phyloP scores from a whole-genome alignment of 2,888 invertebrate species.

The Pyrrhosoma nymphula region DNA sequence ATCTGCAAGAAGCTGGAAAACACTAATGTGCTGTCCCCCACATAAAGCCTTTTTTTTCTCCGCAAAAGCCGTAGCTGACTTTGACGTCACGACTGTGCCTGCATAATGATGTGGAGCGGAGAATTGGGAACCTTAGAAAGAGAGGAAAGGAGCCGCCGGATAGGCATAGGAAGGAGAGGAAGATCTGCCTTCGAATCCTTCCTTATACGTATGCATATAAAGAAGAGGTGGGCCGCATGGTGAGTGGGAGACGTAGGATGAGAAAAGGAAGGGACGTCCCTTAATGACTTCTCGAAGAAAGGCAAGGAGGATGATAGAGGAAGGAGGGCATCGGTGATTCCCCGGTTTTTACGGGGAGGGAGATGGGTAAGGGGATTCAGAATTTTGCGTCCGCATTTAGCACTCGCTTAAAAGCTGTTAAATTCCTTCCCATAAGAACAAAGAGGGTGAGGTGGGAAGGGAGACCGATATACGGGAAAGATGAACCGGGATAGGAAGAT shows the following conservation, averaged over 20 bases:
- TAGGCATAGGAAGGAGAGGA: neutral
- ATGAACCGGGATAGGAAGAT: neutral
- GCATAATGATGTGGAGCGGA: neutral
- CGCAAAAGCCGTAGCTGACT: neutral
- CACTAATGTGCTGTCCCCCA: neutral
- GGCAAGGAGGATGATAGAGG: neutral
- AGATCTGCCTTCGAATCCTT: slow-evolving; percentile 10
- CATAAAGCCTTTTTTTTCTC: neutral
- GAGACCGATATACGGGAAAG: neutral
- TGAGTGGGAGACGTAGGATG: neutral
- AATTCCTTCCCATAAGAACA: slow-evolving; percentile 37
- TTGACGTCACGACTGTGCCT: neutral
- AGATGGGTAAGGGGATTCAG: neutral
- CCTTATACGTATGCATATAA: slow-evolving; percentile 28
- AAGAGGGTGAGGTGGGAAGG: neutral
- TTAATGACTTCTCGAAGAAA: slow-evolving; percentile 19
- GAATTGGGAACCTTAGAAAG: neutral
- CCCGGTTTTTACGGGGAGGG: neutral
- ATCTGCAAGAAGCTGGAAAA: neutral
- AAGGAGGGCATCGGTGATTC: neutral
- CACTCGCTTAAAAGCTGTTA: slow-evolving; percentile 34
- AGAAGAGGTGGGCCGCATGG: neutral
- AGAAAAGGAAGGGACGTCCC: neutral
- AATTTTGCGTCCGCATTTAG: neutral
- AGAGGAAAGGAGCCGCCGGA: neutral